Base-by-base conservation (phyloP, 1,140 invertebrate species). In the Drosophila ogumai region DNA sequence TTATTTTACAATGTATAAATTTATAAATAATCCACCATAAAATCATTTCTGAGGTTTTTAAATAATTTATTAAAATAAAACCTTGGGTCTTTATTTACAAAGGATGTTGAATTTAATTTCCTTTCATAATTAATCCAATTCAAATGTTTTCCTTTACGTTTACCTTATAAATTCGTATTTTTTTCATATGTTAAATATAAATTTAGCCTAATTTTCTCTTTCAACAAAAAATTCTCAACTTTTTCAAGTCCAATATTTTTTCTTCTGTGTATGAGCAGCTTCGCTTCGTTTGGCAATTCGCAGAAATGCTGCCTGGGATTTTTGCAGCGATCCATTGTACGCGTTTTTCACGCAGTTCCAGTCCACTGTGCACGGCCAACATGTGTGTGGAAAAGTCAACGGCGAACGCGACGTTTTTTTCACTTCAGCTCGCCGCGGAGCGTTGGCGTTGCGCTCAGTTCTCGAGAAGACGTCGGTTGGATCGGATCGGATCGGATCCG, bases 391-490 rank as follows among this genome's bases (percentile, higher is more conserved):
- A 75, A 85, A 87, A 86, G 73, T 77, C 73, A 67, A 68, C 74
- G 73, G 74, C 54, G 52, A 47, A 52, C 55, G 74, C 63, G 74
- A 76, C 66, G 66, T 75, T 64, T 69, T 80, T 54, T 55, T 55
- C 5, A 25, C 34, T 38, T 57, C 75, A 69, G 76, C 72, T 67
- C 46, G 74, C 71, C 50, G 78, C 68, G 68, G 64, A 75, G 73
- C 84, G 81, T 81, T 90, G 85, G 82, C 75, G 75, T 79, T 78
- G 31, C 55, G 75, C 58, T 87, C 84, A 87, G 84, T 87, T 87
- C 84, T 87, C 84, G 80, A 84, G 73, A 71, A 87, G 84, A 82
- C 84, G 52, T 66, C 84, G 84, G 47, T 66, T 79, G 84, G 77
- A 80, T 84, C 84, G 84, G 75, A 79, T 73, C 79, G 74, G 69